phyloP scores from a whole-genome alignment of 2,888 invertebrate genomes.

The Uloborus plumipes region DNA sequence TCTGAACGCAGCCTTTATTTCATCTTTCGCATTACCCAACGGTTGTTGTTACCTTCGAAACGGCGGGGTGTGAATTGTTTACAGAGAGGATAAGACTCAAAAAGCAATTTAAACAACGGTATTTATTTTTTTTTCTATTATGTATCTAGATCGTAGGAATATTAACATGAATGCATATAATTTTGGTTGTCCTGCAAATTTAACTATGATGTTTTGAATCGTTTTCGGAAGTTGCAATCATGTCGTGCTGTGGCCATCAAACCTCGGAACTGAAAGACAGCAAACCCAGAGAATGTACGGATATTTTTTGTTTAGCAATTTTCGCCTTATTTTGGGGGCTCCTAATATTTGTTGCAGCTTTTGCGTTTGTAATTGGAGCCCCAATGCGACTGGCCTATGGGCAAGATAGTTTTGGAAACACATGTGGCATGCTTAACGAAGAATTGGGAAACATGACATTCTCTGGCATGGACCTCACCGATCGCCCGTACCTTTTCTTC shows the following conservation, averaged over 20 bases:
- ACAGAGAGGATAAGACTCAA: too few species aligned
- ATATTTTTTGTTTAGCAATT: slow-evolving; percentile 61
- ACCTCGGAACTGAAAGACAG: not conserved
- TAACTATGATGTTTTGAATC: too few species aligned
- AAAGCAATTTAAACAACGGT: too few species aligned
- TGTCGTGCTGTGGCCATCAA: slow-evolving; percentile 30
- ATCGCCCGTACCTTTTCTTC: slow-evolving; percentile 85
- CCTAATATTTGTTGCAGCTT: slow-evolving; percentile 64
- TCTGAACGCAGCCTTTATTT: too few species aligned
- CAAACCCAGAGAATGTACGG: slow-evolving; percentile 65
- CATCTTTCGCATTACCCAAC: too few species aligned
- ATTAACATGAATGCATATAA: too few species aligned
- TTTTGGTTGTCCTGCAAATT: too few species aligned
- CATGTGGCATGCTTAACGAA: slow-evolving; percentile 86
- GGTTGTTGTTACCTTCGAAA: too few species aligned
- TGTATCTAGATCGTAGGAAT: too few species aligned
- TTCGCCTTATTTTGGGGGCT: slow-evolving; percentile 64
- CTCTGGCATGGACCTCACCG: slow-evolving; percentile 84
- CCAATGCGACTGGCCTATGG: slow-evolving; percentile 89
- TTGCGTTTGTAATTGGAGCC: slow-evolving; percentile 73
- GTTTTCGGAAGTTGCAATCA: too few species aligned
- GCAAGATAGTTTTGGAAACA: slow-evolving; percentile 94
- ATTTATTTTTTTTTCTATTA: too few species aligned
- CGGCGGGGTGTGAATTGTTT: too few species aligned
- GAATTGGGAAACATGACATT: slow-evolving; percentile 73